A percentile compares a stretch with the other conserved stretches of the same genome.
Conservation (phyloP, 1,140 invertebrate species). For the Lepidostoma basale region DNA sequence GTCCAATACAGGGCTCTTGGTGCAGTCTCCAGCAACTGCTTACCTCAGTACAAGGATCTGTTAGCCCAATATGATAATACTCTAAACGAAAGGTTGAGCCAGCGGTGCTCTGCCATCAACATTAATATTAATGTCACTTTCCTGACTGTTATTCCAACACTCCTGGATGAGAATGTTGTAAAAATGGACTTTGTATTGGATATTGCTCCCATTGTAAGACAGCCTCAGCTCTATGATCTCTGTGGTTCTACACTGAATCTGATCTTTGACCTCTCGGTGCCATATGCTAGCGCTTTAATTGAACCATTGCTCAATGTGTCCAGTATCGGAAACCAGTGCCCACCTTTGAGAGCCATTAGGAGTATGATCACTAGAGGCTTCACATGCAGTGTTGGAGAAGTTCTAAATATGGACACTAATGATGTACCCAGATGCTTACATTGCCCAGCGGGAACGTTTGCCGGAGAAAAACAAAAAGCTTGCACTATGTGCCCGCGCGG, state of each 20-base stretch:
- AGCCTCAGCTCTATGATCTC: conserved; percentile 90
- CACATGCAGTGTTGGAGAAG: conserved; percentile 91
- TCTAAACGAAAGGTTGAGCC: conserved; percentile 82
- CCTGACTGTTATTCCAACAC: conserved; percentile 74
- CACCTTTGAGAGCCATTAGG: conserved; percentile 82
- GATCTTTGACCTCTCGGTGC: conserved; percentile 93
- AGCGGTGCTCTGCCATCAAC: conserved; percentile 92
- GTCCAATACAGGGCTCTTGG: conserved; percentile 89
- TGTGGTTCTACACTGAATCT: conserved; percentile 92
- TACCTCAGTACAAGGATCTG: conserved; percentile 85
- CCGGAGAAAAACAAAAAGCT: conserved; percentile 81
- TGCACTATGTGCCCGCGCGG: conserved; percentile 90
- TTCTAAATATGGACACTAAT: conserved; percentile 88
- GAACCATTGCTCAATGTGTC: conserved; percentile 88
- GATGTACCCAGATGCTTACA: conserved; percentile 92
- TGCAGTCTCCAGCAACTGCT: conserved; percentile 80
- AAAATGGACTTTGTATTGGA: conserved; percentile 87
- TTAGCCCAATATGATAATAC: conserved; percentile 80
- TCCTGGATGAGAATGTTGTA: conserved; percentile 85
- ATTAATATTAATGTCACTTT: conserved; percentile 95
- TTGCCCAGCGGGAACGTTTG: conserved; percentile 94
- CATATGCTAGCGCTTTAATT: conserved; percentile 89
- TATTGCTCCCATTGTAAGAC: conserved; percentile 84
- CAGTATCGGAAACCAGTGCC: conserved; percentile 88
- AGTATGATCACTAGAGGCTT: conserved; percentile 89